phyloP scores from a whole-genome alignment of 2,113 vertebrate species.

The Colinus virginianus region DNA sequence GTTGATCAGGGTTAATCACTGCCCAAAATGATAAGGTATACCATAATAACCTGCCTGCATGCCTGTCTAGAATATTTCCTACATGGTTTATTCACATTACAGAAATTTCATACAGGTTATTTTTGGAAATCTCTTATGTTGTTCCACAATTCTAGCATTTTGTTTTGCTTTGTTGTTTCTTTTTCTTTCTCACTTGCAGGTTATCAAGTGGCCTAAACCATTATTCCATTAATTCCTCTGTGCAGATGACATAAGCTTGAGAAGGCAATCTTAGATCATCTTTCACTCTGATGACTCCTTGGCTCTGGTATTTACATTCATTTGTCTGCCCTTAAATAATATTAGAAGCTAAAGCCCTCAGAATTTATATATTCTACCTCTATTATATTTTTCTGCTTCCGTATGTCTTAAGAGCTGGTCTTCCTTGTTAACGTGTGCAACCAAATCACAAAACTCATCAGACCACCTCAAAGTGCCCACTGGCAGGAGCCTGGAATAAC shows the following conservation, averaged over 20 bases:
- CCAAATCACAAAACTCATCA: not conserved
- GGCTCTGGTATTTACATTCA: not conserved
- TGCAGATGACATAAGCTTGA: not conserved
- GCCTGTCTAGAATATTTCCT: not conserved
- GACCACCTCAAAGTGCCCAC: not conserved
- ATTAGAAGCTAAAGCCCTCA: conserved; percentile 7
- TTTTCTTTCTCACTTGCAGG: not conserved
- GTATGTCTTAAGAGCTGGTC: not conserved
- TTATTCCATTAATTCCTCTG: conserved; percentile 8
- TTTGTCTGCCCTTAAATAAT: not conserved
- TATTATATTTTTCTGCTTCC: not conserved
- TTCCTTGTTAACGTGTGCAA: not conserved
- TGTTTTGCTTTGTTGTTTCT: not conserved
- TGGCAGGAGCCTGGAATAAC: not conserved
- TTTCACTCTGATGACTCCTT: conserved; percentile 5
- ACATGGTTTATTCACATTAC: not conserved
- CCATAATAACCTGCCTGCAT: not conserved
- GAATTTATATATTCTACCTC: not conserved
- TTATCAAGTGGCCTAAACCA: conserved; percentile 36
- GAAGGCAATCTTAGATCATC: not conserved
- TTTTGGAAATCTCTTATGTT: not conserved
- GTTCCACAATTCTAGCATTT: not conserved
- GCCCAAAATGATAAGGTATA: not conserved
- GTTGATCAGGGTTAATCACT: not conserved
- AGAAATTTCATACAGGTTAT: not conserved